Conservation (phyloP, 2,888 invertebrate genomes). For the Stenodema calcarata region DNA sequence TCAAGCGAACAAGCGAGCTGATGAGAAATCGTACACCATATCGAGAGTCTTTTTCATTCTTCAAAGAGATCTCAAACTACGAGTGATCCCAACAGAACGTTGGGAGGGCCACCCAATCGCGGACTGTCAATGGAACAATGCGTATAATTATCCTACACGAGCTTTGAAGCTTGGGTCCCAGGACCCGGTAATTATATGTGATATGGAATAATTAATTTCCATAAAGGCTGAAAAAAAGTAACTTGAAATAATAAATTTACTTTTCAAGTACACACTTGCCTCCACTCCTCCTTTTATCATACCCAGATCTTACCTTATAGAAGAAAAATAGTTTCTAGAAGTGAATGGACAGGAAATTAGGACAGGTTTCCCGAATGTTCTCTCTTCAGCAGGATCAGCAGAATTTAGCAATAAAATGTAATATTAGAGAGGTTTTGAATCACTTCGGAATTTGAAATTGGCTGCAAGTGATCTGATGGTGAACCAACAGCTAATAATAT, state of each 20-base stretch:
- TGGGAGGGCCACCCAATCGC: slow-evolving; percentile 29
- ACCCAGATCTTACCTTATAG: too few species aligned
- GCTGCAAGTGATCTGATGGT: too few species aligned
- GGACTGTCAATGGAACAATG: neutral
- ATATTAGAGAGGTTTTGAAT: too few species aligned
- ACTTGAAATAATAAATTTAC: neutral
- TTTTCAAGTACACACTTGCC: neutral
- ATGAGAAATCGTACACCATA: neutral
- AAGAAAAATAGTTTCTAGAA: too few species aligned
- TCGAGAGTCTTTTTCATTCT: neutral
- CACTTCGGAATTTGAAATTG: too few species aligned
- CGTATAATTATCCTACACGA: neutral
- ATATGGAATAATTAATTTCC: neutral
- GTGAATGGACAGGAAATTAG: too few species aligned
- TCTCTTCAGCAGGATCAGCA: too few species aligned
- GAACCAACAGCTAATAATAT: too few species aligned
- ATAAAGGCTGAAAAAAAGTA: neutral
- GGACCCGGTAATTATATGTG: neutral
- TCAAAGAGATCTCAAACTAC: neutral
- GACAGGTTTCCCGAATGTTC: too few species aligned
- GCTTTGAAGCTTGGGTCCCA: neutral
- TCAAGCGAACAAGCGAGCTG: slow-evolving; percentile 59
- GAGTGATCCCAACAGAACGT: neutral
- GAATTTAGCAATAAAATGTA: too few species aligned
- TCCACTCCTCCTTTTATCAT: neutral